Evolutionary conservation across 2,888 invertebrate genomes (phyloP), one percentile per base, ranked within the genome.

Genomic region (Liodrosophila aerea): DNA sequence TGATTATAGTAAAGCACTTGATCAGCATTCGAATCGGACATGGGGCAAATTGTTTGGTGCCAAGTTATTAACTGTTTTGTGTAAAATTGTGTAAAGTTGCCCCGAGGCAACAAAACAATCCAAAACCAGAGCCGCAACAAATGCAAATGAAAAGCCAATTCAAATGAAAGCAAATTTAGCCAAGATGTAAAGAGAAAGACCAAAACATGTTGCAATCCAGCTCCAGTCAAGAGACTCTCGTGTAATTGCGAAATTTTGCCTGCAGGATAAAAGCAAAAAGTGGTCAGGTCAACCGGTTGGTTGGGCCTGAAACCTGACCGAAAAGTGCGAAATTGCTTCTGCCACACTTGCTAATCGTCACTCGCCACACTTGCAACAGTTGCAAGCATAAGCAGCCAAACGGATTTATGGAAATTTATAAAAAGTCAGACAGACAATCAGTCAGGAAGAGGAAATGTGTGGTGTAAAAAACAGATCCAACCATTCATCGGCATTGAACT

Each of bases 91-190:
- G 77, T 65, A 77, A 77, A 77, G 50, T 62, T 43, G 81, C 81
- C 77, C 77, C 45, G 54, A 37, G 77, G 80, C 84, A 53, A 60
- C 47, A 54, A 81, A 81, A 56, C 76, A 81, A 81, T 81, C 80
- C 77, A 39, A 4, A 64, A 63, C 59, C 62, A 33, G 34, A 36
- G 43, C 34, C 18, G 34, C 33, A 67, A 46, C 47, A 73, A 77
- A 81, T 77, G 68, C 65, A 74, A 78, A 78, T 84, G 68, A 64
- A 64, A 74, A 66, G 73, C 69, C 66, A 75, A 75, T 85, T 85
- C 73, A 58, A 78, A 78, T 51, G 78, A 85, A 84, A 84, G 76
- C 74, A 64, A 58, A 50, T 51, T 58, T 52, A 33, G 11, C 54
- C 57, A 39, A 60, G 50, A 64, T 22, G 22, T 22, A 22, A 22